These are phyloP conservation scores for Istiophorus platypterus DNA, from an alignment of 2,113 vertebrate genomes.

Conservation along the genomic window DNA sequence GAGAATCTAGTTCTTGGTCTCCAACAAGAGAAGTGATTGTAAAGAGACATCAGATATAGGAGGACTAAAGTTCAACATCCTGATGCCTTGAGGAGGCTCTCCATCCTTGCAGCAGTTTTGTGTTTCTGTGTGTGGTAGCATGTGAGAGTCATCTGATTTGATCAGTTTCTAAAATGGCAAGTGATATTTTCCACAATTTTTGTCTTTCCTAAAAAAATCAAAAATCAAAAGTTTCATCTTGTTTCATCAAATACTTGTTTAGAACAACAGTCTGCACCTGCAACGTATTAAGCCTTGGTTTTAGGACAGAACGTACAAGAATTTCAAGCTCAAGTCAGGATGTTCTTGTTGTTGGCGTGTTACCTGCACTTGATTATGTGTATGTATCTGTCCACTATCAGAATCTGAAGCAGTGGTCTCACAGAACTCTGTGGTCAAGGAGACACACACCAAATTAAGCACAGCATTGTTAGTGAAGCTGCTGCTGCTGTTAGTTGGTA, in stretches of 20 bases:
- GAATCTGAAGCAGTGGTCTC: constrained; percentile 10
- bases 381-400: constrained; percentile 1
- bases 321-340: not conserved
- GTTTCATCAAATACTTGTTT: not conserved
- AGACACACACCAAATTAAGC: constrained; percentile 14
- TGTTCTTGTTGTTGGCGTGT: not conserved
- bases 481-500: constrained; percentile 33
- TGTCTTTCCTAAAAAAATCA: not conserved
- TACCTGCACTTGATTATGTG: constrained; percentile 7
- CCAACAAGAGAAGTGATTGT: constrained; percentile 60
- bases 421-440: constrained; percentile 22
- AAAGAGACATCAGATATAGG: constrained; percentile 33
- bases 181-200: not conserved
- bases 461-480: constrained; percentile 17
- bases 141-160: constrained; percentile 65
- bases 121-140: constrained; percentile 17
- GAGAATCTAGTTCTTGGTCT: constrained; percentile 3
- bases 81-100: constrained; percentile 25
- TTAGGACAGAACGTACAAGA: not conserved
- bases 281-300: not conserved
- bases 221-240: not conserved
- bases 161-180: constrained; percentile 1
- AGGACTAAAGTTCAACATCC: constrained; percentile 6
- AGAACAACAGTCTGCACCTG: not conserved
- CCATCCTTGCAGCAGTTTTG: constrained; percentile 3